Base-by-base conservation (phyloP, 1,140 invertebrate species). In the Pantala flavescens region DNA sequence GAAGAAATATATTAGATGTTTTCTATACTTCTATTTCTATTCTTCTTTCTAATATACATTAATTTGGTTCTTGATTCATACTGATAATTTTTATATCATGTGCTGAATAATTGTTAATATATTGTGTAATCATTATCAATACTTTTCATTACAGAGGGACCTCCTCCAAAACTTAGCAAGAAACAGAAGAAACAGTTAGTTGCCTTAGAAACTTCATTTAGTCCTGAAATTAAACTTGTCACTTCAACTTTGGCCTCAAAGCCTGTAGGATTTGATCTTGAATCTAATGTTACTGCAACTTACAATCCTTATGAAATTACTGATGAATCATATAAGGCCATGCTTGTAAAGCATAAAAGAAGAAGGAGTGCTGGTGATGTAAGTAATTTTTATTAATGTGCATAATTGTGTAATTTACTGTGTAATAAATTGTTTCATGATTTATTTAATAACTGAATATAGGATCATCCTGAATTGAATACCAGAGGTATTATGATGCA, bases 291-390 rank as follows among this genome's bases (percentile, higher is more conserved):
- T 80, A 82, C 81, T 76, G 76, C 80, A 76, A 79, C 71, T 74
- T 78, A 84, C 73, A 85, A 85, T 77, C 85, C 86, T 11, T 84
- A 84, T 76, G 88, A 90, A 78, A 81, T 87, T 1, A 88, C 85
- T 1, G 91, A 93, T 73, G 89, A 90, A n/a, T 85, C 85, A 36
- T 92, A 92, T 77, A 84, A 84, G 74, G 82, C 86, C 63, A 87
- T 93, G 84, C 79, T 94, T 24, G 81, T 84, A 3, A 84, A 85
- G 43, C 91, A 93, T 79, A 89, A 88, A 77, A 85, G 85, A 76
- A 81, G 87, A 78, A 86, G 88, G 83, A 77, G 86, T 14, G 84
- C 86, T 49, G 82, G 83, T 74, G 86, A 88, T 80, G 86, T 87
- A 81, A 79, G 82, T 71, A 24, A 71, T 63, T 74, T 10, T 36